Conservation (phyloP, 1,140 invertebrate genomes). For the Meloidogyne hapla region DNA sequence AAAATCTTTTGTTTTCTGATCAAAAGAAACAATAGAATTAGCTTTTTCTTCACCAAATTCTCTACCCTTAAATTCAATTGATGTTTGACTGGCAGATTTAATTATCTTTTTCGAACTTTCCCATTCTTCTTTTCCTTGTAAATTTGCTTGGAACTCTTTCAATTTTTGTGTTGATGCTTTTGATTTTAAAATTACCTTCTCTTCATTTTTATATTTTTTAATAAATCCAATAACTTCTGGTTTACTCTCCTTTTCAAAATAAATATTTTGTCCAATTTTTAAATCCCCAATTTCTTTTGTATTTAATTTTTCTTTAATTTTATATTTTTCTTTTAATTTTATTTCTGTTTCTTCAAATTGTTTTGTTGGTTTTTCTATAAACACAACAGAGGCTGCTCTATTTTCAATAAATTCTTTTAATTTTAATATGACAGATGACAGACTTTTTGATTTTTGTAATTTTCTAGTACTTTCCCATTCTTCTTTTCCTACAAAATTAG, state of each 20-base stretch:
- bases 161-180: too few species aligned
- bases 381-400: neutral
- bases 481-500: constrained; percentile 7
- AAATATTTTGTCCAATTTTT: neutral
- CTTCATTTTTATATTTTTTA: too few species aligned
- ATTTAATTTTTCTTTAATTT: neutral
- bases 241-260: neutral
- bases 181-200: too few species aligned
- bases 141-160: too few species aligned
- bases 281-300: neutral
- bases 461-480: constrained; percentile 10
- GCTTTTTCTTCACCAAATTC: neutral
- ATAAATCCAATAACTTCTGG: too few species aligned
- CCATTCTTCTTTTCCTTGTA: too few species aligned
- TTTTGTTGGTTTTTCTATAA: neutral
- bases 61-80: neutral
- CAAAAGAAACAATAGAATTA: neutral
- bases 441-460: neutral
- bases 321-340: too few species aligned
- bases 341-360: constrained; percentile 19
- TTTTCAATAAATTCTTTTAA: neutral
- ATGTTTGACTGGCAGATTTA: neutral
- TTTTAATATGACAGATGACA: neutral
- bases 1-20: neutral
- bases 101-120: too few species aligned